These are phyloP conservation scores for Drosophila punjabiensis DNA, from an alignment of 1,140 invertebrate species.

Conservation along the genomic window DNA sequence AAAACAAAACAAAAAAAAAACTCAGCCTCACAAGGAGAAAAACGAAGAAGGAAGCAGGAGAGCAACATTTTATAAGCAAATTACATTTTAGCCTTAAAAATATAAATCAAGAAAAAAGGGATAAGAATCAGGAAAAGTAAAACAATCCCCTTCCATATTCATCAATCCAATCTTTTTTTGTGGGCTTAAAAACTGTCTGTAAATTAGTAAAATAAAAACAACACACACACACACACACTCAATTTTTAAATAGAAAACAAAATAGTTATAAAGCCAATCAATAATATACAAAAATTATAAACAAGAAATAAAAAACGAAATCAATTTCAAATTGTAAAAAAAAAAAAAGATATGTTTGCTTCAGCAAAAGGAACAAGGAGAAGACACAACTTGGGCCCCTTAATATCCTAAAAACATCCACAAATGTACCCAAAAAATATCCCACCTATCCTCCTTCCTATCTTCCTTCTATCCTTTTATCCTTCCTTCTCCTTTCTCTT, in stretches of 20 bases:
- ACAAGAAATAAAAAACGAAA: slow-evolving; percentile 40
- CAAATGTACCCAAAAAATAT: neutral
- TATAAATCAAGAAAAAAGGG: slow-evolving; percentile 6
- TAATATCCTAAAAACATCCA: neutral
- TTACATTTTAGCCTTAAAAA: slow-evolving; percentile 70
- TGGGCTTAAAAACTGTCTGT: slow-evolving; percentile 70
- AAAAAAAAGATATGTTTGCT: slow-evolving; percentile 33
- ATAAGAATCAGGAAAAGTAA: slow-evolving; percentile 36
- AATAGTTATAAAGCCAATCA: slow-evolving; percentile 63
- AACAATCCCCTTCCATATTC: slow-evolving; percentile 27
- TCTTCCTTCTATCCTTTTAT: too few relatives aligned
- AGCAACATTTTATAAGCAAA: slow-evolving; percentile 73
- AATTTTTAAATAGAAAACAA: slow-evolving; percentile 76
- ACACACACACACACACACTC: slow-evolving; percentile 38
- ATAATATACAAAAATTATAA: slow-evolving; percentile 42
- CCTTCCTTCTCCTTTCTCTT: neutral
- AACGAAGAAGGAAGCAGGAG: slow-evolving; percentile 33
- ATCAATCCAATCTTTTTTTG: slow-evolving; percentile 40
- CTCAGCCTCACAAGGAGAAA: slow-evolving; percentile 48
- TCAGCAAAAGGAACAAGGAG: slow-evolving; percentile 18
- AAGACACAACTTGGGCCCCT: slow-evolving; percentile 19
- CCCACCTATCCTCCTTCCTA: neutral
- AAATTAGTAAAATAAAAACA: slow-evolving; percentile 52
- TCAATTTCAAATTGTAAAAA: slow-evolving; percentile 71
- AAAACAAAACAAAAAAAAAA: slow-evolving; percentile 13